Evolutionary conservation across 2,888 invertebrate genomes (phyloP), one percentile per base, ranked within the genome.

Genomic region (Perithous albicinctus): DNA sequence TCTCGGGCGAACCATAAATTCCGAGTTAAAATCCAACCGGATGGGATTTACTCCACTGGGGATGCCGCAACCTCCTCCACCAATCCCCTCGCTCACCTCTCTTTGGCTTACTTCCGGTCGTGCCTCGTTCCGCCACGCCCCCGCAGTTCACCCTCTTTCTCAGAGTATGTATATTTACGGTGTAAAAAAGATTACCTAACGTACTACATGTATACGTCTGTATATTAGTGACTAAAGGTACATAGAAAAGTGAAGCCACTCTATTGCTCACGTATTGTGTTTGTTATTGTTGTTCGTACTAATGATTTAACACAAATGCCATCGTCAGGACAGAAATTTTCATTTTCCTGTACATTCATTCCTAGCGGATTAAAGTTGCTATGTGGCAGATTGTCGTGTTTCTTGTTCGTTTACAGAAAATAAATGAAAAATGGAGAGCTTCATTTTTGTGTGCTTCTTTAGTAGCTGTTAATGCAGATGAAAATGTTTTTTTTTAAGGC

Each of bases 1-100:
- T 88, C 70, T 72, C 82, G 59, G 82, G 63, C 75, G 41, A 76
- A 86, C 89, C 86, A 89, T 91, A 91, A 90, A 90, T 91, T 91
- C 83, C 86, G 86, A 87, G 90, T 89, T 90, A 90, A 91, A 91
- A 89, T 90, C 89, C 89, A 87, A 87, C 89, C 87, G 85, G 88
- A 89, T 89, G 86, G 89, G 89, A 90, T 90, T 91, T 90, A 90
- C 88, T 86, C 82, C 86, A 83, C 80, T n/a, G 69, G 82, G 85
- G 85, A 87, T 88, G 87, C 84, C 85, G 35, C 51, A 56, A 38
- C 83, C 82, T 84, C n/a, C n/a, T n/a, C n/a, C n/a, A n/a, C n/a
- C n/a, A n/a, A n/a, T 82, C 83, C 84, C 82, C 82, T 79, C 84
- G 77, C 74, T 80, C 69, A 38, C 10, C 41, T 18, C 41, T 26